A percentile compares a stretch with the other conserved stretches of the same genome.
These are phyloP conservation scores for Andrena bicolor DNA, from an alignment of 2,888 invertebrate species.

Conservation along the genomic window DNA sequence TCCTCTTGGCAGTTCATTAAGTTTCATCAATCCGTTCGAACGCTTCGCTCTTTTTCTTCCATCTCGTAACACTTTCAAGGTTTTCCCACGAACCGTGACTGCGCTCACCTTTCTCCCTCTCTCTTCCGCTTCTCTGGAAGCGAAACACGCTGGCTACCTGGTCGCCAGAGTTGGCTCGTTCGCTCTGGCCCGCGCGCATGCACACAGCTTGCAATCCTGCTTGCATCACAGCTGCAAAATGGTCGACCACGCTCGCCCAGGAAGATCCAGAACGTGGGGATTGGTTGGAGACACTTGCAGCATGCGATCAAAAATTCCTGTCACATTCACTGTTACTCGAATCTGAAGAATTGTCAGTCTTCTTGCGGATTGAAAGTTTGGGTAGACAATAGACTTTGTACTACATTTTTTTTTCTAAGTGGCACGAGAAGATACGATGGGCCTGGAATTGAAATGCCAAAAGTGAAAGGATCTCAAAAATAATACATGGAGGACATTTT, in stretches of 20 bases:
- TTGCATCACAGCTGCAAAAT: constrained; percentile 23
- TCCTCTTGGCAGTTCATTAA: constrained; percentile 27
- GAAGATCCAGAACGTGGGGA: not conserved
- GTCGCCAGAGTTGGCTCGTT: constrained; percentile 29
- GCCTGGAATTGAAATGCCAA: too few species aligned
- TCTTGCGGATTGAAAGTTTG: too few species aligned
- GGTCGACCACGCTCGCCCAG: constrained; percentile 13
- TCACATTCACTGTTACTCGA: too few species aligned
- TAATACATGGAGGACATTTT: too few species aligned
- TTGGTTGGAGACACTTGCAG: too few species aligned
- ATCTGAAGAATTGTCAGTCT: too few species aligned
- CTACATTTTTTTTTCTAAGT: too few species aligned
- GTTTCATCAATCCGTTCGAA: constrained; percentile 41
- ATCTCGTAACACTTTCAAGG: constrained; percentile 35
- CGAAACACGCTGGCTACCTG: not conserved
- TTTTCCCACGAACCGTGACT: constrained; percentile 54
- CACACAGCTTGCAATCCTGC: constrained; percentile 14
- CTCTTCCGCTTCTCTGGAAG: constrained; percentile 6
- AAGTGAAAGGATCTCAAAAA: too few species aligned
- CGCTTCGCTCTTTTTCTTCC: constrained; percentile 23
- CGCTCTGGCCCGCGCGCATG: constrained; percentile 21
- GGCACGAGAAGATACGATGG: too few species aligned
- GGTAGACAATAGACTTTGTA: too few species aligned
- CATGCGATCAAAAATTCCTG: too few species aligned
- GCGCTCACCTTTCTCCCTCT: constrained; percentile 38